Evolutionary conservation across 2,797 vertebrate species (phyloP), one percentile per base, ranked within the genome.

Genomic region (Chrysocyon brachyurus): DNA sequence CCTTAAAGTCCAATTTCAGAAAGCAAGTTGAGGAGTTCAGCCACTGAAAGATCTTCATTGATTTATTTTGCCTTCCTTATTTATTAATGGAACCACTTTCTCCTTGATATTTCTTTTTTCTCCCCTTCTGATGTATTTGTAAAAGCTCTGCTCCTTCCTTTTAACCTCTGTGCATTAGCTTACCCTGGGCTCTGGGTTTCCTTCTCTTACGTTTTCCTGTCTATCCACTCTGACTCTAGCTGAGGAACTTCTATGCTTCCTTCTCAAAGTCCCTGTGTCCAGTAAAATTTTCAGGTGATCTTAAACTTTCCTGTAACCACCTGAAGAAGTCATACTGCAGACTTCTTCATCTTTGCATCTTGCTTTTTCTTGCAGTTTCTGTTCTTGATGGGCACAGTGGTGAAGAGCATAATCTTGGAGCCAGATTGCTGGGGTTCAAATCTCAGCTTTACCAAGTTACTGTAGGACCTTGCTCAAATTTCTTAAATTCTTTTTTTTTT

Each of bases 71-170:
- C 88, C 91, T 85, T 97, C 91, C 97, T 97, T 98, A 98, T 95
- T 97, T 97, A 98, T 97, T 97, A 92, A 98, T 97, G 95, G 91
- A 57, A 96, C 93, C 72, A 87, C 83, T 97, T 97, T 97, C 94
- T 91, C 89, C 84, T 97, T 95, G 96, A 70, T 97, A 94, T 94
- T 97, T 93, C 87, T 86, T 61, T 72, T 81, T 57, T 70, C 54
- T 15, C 26, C 36, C 52, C 90, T 83, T 94, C 78, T 87, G 96
- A 96, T 94, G 94, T 90, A 49, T 95, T 91, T 95, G 61, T 97
- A 95, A 97, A 95, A 96, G 96, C 92, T 56, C 85, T 75, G 77
- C 17, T 87, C 73, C 86, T 96, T 94, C 85, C 86, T 93, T 93
- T 98, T 93, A 96, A 93, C 82, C 94, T 19, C 56, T 61, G 1